Evolutionary conservation across 2,888 invertebrate species (phyloP).

Genomic region (Entomobrya multifasciata): DNA sequence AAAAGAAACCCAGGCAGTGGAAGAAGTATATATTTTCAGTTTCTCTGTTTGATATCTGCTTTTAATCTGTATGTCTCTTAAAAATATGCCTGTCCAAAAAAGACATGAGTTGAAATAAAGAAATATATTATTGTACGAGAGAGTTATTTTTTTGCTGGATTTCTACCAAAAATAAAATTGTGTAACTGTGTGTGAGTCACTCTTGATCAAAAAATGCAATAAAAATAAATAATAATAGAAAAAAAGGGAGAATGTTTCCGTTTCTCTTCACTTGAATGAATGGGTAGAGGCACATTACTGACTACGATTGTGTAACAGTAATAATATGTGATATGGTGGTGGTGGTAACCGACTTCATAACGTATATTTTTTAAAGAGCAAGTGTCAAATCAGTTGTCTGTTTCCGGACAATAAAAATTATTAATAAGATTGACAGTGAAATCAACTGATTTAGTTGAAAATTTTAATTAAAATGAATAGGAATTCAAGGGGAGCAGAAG

Average conservation of each 20-base stretch:
- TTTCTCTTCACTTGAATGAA: constrained; percentile 6
- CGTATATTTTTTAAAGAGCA: not conserved
- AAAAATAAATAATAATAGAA: constrained; percentile 29
- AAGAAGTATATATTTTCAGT: too few relatives aligned
- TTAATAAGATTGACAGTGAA: too few relatives aligned
- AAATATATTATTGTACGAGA: not conserved
- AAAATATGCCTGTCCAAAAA: not conserved
- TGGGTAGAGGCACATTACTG: not conserved
- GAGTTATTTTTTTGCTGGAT: not conserved
- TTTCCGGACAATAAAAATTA: too few relatives aligned
- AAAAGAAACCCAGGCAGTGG: not conserved
- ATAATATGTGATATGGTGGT: too few relatives aligned
- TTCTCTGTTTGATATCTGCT: not conserved
- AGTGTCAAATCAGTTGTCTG: not conserved
- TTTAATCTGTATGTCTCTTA: not conserved
- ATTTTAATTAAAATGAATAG: too few relatives aligned
- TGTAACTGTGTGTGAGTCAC: not conserved
- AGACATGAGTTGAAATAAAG: not conserved
- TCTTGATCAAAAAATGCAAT: constrained; percentile 14
- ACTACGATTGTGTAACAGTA: too few relatives aligned
- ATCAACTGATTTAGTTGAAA: too few relatives aligned
- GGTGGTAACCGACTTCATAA: not conserved
- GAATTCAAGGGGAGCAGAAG: too few relatives aligned
- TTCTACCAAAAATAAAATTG: not conserved
- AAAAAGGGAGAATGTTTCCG: constrained; percentile 37